Evolutionary conservation across 2,888 invertebrate genomes (phyloP), one percentile per base, ranked within the genome.

Genomic region (Nomada ruficornis): DNA sequence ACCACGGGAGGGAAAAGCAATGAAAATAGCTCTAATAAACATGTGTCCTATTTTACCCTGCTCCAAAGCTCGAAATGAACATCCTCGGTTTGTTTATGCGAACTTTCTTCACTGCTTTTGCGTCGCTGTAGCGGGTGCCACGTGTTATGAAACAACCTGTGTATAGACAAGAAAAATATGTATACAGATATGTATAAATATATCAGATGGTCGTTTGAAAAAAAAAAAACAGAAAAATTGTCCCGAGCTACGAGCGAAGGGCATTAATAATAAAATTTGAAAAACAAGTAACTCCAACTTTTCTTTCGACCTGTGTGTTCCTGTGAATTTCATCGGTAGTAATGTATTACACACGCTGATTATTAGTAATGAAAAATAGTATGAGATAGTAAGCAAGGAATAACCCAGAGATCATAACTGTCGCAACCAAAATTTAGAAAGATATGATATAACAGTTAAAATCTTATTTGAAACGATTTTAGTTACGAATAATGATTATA

Each of bases 241-340:
- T 77, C 77, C 60, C 71, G 60, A 80, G 77, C 63, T 84, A 67
- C 55, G 68, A 69, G 83, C 71, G 68, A 80, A 88, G 75, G 62
- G 72, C 78, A 79, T 79, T 83, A 85, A 87, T 85, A 85, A 85
- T 74, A 81, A 89, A 86, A 85, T 89, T 89, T 86, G 77, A 83
- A 82, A 83, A 55, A 67, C 78, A 75, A 7, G n/a, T 11, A 55
- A 11, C 23, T 18, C 55, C 2, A 73, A 1, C 10, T n/a, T 44
- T 26, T 23, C n/a, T 44, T 18, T 23, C 18, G 42, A 0, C 47
- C 64, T 18, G 2, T 11, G n/a, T 15, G 18, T 5, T 47, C 47
- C 47, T 1, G 0, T 47, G 15, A 0, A 15, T 10, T 15, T 47
- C 7, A 36, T 36, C 36, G 36, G 36, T 7, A 1, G 36, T 7